Percentiles rank a stretch among this genome's conserved stretches.
phyloP scores from a whole-genome alignment of 2,797 vertebrate genomes.

The Arnoldichthys spilopterus region DNA sequence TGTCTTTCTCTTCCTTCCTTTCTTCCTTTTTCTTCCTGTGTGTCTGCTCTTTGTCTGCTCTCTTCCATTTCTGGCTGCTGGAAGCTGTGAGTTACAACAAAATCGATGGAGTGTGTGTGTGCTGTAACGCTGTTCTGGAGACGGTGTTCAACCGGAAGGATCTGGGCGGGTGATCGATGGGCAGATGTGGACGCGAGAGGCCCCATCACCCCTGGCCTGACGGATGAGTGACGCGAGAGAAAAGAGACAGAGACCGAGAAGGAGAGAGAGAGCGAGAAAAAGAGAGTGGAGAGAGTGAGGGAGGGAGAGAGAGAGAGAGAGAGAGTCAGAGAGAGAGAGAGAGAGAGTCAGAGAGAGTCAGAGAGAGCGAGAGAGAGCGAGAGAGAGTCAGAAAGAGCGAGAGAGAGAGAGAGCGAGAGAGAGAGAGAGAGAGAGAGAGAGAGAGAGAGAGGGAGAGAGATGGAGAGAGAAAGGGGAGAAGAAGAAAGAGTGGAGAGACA shows the following conservation, averaged over 20 bases:
- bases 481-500: not conserved
- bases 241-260: not conserved
- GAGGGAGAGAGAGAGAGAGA: slow-evolving; percentile 12
- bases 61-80: not conserved
- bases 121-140: not conserved
- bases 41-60: not conserved
- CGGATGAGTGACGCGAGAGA: not conserved
- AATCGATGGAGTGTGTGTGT: not conserved
- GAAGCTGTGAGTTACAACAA: not conserved
- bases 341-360: not conserved
- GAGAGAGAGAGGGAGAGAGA: not conserved
- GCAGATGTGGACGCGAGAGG: not conserved
- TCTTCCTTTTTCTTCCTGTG: no score
- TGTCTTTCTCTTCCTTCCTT: not conserved
- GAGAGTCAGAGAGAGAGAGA: not conserved
- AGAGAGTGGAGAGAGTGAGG: slow-evolving; percentile 38
- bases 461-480: slow-evolving; percentile 6
- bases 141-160: not conserved
- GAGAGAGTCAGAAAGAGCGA: not conserved
- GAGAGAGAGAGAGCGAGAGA: no score
- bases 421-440: slow-evolving; percentile 6
- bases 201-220: not conserved
- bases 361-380: not conserved
- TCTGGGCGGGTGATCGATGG: not conserved
- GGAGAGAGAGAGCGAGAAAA: not conserved